Percentiles rank a stretch among this genome's conserved stretches.
These are phyloP conservation scores for Halcyon badia DNA, from an alignment of 2,797 vertebrate genomes.

Conservation along the genomic window DNA sequence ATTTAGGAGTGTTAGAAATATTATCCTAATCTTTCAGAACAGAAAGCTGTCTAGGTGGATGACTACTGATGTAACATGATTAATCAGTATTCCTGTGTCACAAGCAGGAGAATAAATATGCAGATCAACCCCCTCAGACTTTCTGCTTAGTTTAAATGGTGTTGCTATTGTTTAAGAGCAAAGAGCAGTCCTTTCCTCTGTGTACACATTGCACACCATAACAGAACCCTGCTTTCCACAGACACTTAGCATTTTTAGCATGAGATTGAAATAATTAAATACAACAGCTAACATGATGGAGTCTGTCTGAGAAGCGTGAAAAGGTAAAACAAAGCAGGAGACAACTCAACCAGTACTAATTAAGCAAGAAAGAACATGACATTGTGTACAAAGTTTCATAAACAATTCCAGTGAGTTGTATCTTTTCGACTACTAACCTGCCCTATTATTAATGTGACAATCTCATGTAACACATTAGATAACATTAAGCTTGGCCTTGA, in stretches of 20 bases:
- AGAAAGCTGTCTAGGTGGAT: neutral
- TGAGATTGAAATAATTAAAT: neutral
- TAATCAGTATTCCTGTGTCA: neutral
- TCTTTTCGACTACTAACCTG: neutral
- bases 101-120: neutral
- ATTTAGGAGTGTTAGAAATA: neutral
- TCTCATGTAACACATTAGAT: neutral
- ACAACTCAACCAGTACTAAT: constrained; percentile 10
- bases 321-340: constrained; percentile 3
- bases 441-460: neutral
- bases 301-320: neutral
- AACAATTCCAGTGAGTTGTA: neutral
- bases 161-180: neutral
- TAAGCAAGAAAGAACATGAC: neutral
- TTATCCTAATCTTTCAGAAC: neutral
- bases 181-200: neutral
- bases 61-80: neutral
- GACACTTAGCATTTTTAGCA: neutral
- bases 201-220: neutral
- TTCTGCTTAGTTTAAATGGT: neutral
- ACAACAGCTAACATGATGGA: neutral
- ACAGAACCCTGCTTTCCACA: neutral
- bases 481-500: neutral
- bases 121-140: neutral
- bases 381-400: neutral